Evolutionary conservation across 2,113 vertebrate species (phyloP), one percentile per base, ranked within the genome.

Genomic region (Microcebus ravelobensis): DNA sequence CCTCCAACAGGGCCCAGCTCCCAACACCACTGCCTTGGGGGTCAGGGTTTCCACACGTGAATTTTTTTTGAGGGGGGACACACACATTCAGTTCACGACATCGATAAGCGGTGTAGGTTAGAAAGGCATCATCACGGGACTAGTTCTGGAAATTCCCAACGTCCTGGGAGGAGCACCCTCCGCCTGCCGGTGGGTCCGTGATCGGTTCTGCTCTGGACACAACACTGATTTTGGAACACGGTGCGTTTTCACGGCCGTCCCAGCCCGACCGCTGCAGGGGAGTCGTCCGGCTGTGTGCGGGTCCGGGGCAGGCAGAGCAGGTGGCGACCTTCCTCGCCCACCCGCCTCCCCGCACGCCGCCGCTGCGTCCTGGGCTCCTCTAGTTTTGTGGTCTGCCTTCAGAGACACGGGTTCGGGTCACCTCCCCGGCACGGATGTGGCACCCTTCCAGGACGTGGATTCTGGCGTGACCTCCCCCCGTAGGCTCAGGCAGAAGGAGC

Each of bases 311-410:
- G 25, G 34, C 23, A 34, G 50, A 6, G 31, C 4, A 52, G 76
- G 50, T 23, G n/a, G 14, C 0, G 13, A 11, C 77, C 12, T 14
- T 81, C 15, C 11, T n/a, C 50, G 9, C 21, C 3, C 25, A n/a
- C 21, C 6, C 15, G n/a, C 18, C 77, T 25, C 7, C 18, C 4
- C 2, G 0, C 8, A 36, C 52, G 27, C n/a, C 8, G 25, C 8
- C 4, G 23, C 13, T 8, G 45, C 8, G 15, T 39, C 15, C 77
- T 27, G n/a, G 79, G 79, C 52, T 59, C 8, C 5, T 57, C 79
- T 81, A 25, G 34, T 14, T 59, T 36, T 36, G 39, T 74, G 71
- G 15, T 8, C 71, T 27, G 29, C 42, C 29, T 34, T 45, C 42
- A 23, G 39, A 67, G 42, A 18, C 4, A 45, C 42, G 8, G 31